Evolutionary conservation across 2,888 invertebrate species (phyloP).

Genomic region (Drosophila aldrichi): DNA sequence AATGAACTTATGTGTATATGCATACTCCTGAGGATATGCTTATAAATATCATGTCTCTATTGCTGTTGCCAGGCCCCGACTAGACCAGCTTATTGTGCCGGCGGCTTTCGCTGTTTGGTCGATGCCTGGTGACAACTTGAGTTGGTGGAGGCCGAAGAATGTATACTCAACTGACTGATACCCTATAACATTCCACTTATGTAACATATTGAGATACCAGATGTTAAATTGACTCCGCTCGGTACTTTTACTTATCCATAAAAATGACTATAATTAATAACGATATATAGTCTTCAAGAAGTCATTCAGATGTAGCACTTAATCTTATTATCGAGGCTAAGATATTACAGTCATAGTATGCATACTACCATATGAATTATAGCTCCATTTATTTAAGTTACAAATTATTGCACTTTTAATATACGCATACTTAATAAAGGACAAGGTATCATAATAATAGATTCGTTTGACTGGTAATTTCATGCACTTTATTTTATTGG

Average conservation of each 20-base stretch:
- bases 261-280: no score
- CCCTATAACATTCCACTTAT: neutral
- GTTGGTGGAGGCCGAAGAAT: constrained; percentile 15
- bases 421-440: neutral
- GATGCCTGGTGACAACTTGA: constrained; percentile 74
- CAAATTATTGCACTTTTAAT: neutral
- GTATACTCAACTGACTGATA: neutral
- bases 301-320: no score
- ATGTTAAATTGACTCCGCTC: no score
- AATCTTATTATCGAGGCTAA: no score
- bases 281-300: no score
- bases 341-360: no score
- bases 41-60: constrained; percentile 41
- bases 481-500: constrained; percentile 69
- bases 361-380: no score
- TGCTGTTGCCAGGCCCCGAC: constrained; percentile 62
- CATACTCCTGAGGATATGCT: constrained; percentile 58
- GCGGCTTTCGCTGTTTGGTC: constrained; percentile 56
- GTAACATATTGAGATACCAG: neutral
- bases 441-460: constrained; percentile 6
- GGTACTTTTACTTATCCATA: no score
- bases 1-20: constrained; percentile 58
- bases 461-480: constrained; percentile 47
- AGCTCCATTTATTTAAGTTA: neutral
- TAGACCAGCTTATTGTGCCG: constrained; percentile 3